Percentiles rank a stretch among this genome's conserved stretches.
Evolutionary conservation across 2,113 vertebrate genomes (phyloP).

Genomic region (Lipophrys pholis): DNA sequence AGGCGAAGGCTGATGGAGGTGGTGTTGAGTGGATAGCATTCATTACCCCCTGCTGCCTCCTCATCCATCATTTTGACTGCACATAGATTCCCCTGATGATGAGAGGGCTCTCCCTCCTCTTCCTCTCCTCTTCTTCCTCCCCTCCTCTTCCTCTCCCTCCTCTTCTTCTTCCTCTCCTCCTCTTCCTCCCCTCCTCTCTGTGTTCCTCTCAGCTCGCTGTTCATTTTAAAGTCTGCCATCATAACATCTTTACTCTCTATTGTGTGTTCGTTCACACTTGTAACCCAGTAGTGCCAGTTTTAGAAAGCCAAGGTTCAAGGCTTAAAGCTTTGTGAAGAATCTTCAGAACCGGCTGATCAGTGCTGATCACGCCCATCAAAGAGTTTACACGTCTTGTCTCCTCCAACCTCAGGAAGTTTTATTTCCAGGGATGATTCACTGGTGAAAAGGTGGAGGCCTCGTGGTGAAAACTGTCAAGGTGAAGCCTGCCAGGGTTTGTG

Average conservation of each 20-base stretch:
- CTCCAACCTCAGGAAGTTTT: slow-evolving; percentile 16
- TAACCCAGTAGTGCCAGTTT: background rate
- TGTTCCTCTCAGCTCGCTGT: background rate
- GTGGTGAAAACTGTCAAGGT: slow-evolving; percentile 32
- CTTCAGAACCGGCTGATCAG: slow-evolving; percentile 3
- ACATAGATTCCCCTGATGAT: slow-evolving; percentile 26
- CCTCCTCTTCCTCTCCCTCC: background rate
- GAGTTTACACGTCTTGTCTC: background rate
- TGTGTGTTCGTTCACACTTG: background rate
- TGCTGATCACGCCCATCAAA: slow-evolving; percentile 5
- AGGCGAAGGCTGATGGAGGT: slow-evolving; percentile 51
- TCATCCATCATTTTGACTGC: slow-evolving; percentile 71
- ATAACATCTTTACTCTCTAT: background rate
- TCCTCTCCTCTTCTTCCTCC: background rate
- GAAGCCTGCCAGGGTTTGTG: slow-evolving; percentile 25
- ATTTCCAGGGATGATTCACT: slow-evolving; percentile 7
- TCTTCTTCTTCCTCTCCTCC: background rate
- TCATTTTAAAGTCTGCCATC: slow-evolving; percentile 14
- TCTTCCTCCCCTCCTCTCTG: background rate
- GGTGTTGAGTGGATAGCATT: slow-evolving; percentile 55
- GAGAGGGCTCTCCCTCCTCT: slow-evolving; percentile 10
- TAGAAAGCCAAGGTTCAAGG: too few relatives aligned
- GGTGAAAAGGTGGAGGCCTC: background rate
- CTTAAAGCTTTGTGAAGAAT: background rate
- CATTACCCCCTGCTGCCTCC: slow-evolving; percentile 73